phyloP scores from a whole-genome alignment of 2,113 vertebrate genomes.

The Bubo blakistoni region DNA sequence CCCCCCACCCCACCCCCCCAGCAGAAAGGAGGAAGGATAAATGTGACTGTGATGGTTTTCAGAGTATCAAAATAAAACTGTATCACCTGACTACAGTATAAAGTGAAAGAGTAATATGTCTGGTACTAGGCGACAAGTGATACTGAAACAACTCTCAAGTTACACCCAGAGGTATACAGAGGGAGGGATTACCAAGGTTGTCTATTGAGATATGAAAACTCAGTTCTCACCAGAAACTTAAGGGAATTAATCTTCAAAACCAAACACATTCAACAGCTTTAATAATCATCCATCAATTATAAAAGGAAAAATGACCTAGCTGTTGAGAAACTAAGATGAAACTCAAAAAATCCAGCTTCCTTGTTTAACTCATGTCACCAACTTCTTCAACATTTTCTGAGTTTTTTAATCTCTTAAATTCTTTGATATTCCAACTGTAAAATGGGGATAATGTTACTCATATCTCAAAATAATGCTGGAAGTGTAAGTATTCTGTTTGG shows the following conservation, averaged over 20 bases:
- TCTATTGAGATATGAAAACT: background rate
- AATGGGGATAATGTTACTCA: background rate
- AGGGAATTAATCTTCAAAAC: background rate
- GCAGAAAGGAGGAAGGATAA: background rate
- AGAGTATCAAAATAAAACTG: background rate
- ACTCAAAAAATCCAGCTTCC: background rate
- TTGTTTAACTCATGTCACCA: background rate
- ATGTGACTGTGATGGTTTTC: background rate
- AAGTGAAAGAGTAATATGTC: background rate
- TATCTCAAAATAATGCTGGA: background rate
- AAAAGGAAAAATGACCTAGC: background rate
- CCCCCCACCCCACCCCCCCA: background rate
- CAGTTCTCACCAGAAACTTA: background rate
- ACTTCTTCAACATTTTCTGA: background rate
- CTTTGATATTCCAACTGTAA: background rate
- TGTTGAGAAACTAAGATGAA: background rate
- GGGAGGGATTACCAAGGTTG: background rate
- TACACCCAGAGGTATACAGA: background rate
- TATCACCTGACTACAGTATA: background rate
- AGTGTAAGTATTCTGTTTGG: background rate
- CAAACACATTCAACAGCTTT: background rate
- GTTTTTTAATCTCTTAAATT: background rate
- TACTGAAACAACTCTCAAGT: background rate
- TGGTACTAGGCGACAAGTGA: background rate
- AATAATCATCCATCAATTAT: background rate